A percentile compares a stretch with the other conserved stretches of the same genome.
Conservation (phyloP, 2,888 invertebrate genomes). For the Melanostoma mellinum region DNA sequence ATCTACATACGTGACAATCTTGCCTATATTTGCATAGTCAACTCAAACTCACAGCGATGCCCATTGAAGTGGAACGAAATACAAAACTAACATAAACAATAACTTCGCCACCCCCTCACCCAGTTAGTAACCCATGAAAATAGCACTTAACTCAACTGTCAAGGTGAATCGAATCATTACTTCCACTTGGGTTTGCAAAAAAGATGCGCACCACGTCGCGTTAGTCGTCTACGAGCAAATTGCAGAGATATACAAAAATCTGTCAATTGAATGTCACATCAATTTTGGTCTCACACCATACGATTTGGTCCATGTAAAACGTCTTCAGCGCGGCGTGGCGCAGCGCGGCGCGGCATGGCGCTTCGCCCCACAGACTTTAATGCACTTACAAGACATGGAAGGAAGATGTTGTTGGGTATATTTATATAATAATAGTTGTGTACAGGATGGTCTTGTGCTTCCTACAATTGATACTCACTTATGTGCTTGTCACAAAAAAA, state of each 20-base stretch:
- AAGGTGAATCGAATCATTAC: slow-evolving; percentile 63
- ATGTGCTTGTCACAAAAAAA: slow-evolving; percentile 24
- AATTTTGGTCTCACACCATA: not conserved
- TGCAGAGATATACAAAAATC: too few relatives aligned
- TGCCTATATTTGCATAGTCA: slow-evolving; percentile 30
- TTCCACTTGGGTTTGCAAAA: slow-evolving; percentile 41
- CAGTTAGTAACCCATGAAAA: slow-evolving; percentile 59
- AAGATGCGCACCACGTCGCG: slow-evolving; percentile 36
- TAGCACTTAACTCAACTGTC: slow-evolving; percentile 57
- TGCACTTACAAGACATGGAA: slow-evolving; percentile 6
- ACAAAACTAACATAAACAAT: slow-evolving; percentile 25
- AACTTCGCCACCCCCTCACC: slow-evolving; percentile 29
- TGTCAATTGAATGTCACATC: not conserved
- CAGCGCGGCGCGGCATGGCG: too few relatives aligned
- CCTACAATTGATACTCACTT: slow-evolving; percentile 33
- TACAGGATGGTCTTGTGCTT: not conserved
- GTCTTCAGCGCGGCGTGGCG: not conserved
- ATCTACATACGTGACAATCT: slow-evolving; percentile 31
- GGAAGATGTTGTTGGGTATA: slow-evolving; percentile 34
- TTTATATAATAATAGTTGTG: not conserved
- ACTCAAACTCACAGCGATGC: not conserved
- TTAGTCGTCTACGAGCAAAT: too few relatives aligned
- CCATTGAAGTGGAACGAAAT: not conserved
- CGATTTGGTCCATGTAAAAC: not conserved
- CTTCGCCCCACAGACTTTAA: slow-evolving; percentile 13